A percentile compares a stretch with the other conserved stretches of the same genome.
Evolutionary conservation across 2,797 vertebrate species (phyloP).

Genomic region (Huso huso): DNA sequence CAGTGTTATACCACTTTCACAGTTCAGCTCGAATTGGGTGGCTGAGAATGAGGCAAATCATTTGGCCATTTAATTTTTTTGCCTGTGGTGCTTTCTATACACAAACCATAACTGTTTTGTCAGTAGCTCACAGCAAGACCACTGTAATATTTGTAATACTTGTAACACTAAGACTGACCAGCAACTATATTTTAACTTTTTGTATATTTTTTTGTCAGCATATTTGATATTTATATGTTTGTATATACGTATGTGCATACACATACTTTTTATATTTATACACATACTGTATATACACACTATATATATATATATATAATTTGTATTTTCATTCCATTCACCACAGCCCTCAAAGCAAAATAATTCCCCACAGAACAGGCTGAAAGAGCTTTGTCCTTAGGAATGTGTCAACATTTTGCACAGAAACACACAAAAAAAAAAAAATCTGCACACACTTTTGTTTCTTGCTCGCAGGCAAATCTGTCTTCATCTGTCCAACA

Average conservation of each 20-base stretch:
- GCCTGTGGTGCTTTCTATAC: slow-evolving; percentile 53
- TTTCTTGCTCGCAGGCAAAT: slow-evolving; percentile 86
- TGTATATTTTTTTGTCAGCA: slow-evolving; percentile 1
- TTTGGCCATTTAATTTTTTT: slow-evolving; percentile 67
- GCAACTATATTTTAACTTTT: slow-evolving; percentile 54
- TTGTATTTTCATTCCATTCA: slow-evolving; percentile 61
- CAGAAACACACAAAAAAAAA: slow-evolving; percentile 31
- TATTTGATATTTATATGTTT: background rate
- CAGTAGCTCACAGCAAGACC: slow-evolving; percentile 58
- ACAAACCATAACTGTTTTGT: slow-evolving; percentile 53
- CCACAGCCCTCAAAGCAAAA: slow-evolving; percentile 82
- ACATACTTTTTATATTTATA: no score
- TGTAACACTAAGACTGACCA: slow-evolving; percentile 75
- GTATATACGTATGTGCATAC: no score
- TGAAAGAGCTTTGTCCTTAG: slow-evolving; percentile 44
- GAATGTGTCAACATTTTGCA: slow-evolving; percentile 96
- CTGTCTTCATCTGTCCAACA: slow-evolving; percentile 77
- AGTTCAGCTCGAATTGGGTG: slow-evolving; percentile 98
- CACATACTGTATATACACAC: no score
- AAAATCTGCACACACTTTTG: slow-evolving; percentile 35
- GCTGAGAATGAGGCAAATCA: slow-evolving; percentile 92
- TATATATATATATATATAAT: background rate
- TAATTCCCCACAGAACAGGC: slow-evolving; percentile 52
- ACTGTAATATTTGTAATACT: slow-evolving; percentile 76
- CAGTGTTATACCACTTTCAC: slow-evolving; percentile 99